Evolutionary conservation across 2,888 invertebrate species (phyloP), one percentile per base, ranked within the genome.

Genomic region (Chironomus riparius): DNA sequence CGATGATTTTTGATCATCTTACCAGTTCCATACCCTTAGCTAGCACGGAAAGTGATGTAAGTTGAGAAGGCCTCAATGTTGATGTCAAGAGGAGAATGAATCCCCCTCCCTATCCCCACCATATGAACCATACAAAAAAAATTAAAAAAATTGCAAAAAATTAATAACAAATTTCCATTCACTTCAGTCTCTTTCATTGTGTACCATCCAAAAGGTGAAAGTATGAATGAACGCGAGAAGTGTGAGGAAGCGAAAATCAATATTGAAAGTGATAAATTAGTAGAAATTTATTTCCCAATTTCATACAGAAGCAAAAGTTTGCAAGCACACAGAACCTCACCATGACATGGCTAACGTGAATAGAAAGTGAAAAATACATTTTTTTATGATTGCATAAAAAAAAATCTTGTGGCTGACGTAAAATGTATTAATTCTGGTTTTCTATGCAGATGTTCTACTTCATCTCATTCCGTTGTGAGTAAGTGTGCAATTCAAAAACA

Each of bases 211-310:
- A 38, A 10, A 2, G 2, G 10, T 10, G 2, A 38, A 38, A 38
- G 38, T 10, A 38, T 38, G 10, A 38, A 38, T 21, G 2, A 6
- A 18, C 12, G 21, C 6, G 15, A 12, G 15, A 62, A 62, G 21
- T 62, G 62, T 10, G 18, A n/a, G 15, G 5, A 38, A 38, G 10
- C 1, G 12, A 62, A 62, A 62, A 62, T 62, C 62, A 22, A 62
- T 62, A 22, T 62, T 62, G 62, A 62, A 62, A 12, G 62, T 62
- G 62, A 62, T 62, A 62, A 62, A 62, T 62, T 62, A 21, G 62
- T 21, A 6, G 12, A 62, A 62, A 62, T 62, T 62, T 62, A 22
- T 62, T 22, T 62, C 21, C 3, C 18, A 62, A 62, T 62, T 62
- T 62, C 22, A 18, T 10, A 38, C 38, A 38, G 38, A 38, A 38